Conservation (phyloP, 2,797 vertebrate species). For the Intellagama lesueurii region DNA sequence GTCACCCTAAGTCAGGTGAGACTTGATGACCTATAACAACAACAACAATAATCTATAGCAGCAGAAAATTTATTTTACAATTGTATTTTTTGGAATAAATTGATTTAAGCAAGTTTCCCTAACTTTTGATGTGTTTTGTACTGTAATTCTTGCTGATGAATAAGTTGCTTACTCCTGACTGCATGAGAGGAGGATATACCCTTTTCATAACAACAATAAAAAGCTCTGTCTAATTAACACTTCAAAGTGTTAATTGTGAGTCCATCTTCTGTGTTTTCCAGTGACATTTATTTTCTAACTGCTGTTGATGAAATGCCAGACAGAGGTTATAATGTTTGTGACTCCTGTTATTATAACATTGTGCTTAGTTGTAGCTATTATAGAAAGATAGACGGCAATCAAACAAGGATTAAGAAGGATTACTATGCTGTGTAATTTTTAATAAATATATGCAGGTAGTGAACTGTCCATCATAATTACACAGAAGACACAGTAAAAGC, state of each 20-base stretch:
- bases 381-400: slow-evolving; percentile 69
- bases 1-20: too few relatives aligned
- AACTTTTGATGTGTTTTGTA: slow-evolving; percentile 1
- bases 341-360: slow-evolving; percentile 74
- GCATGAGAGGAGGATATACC: slow-evolving; percentile 31
- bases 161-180: slow-evolving; percentile 56
- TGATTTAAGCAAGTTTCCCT: background rate
- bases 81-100: background rate
- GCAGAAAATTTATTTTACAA: background rate
- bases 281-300: slow-evolving; percentile 66
- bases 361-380: slow-evolving; percentile 73
- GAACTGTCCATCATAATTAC: slow-evolving; percentile 57
- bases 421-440: slow-evolving; percentile 30
- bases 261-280: slow-evolving; percentile 65
- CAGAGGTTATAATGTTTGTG: slow-evolving; percentile 67
- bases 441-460: slow-evolving; percentile 46
- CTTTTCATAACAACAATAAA: slow-evolving; percentile 64
- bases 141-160: background rate
- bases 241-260: slow-evolving; percentile 75
- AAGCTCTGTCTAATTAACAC: slow-evolving; percentile 74
- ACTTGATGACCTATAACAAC: too few relatives aligned
- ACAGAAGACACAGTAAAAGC: background rate
- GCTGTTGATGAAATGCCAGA: slow-evolving; percentile 72
- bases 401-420: slow-evolving; percentile 66
- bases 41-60: too few relatives aligned